phyloP scores from a whole-genome alignment of 2,888 invertebrate species.

The Mimas tiliae region DNA sequence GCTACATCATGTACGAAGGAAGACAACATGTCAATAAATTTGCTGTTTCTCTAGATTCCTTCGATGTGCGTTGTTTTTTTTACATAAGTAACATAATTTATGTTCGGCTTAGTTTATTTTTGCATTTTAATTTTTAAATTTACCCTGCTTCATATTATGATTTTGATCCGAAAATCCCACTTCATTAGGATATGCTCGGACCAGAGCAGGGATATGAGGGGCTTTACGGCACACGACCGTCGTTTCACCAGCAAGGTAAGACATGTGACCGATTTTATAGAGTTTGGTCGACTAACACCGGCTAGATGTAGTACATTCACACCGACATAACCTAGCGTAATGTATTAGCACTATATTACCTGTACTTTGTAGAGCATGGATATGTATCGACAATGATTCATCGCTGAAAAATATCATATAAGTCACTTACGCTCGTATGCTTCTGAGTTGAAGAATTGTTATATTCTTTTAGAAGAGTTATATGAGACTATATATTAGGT shows the following conservation, averaged over 20 bases:
- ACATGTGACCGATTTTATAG: constrained; percentile 39
- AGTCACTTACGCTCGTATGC: too few species aligned
- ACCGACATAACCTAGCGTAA: constrained; percentile 26
- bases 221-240: constrained; percentile 96
- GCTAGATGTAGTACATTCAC: constrained; percentile 35
- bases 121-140: constrained; percentile 42
- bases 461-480: neutral
- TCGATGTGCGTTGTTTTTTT: neutral
- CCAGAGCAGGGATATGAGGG: constrained; percentile 97
- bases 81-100: constrained; percentile 15
- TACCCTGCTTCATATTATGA: constrained; percentile 48
- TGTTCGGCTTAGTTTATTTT: constrained; percentile 42
- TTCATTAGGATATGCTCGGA: constrained; percentile 93
- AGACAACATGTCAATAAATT: neutral
- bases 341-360: constrained; percentile 11
- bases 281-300: constrained; percentile 60
- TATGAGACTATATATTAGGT: neutral
- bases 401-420: too few species aligned
- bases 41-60: neutral
- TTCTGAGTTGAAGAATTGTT: neutral
- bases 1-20: neutral
- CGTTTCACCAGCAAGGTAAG: constrained; percentile 95
- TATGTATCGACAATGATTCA: neutral
- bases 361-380: constrained; percentile 20
- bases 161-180: constrained; percentile 57